These are phyloP conservation scores for Lethocerus indicus DNA, from an alignment of 1,140 invertebrate genomes.

Conservation along the genomic window DNA sequence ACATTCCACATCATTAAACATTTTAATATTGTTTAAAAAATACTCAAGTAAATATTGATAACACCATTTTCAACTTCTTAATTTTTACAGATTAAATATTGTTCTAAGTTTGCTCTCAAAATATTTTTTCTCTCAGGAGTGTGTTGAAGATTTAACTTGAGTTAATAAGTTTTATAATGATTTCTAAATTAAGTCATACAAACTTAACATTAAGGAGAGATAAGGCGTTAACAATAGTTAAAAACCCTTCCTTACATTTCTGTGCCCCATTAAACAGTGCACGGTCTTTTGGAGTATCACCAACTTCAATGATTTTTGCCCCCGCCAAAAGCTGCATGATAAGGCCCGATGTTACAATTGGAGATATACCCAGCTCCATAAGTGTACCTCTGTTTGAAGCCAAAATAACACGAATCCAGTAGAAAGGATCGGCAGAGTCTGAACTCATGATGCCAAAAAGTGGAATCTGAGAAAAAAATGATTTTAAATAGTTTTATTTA, in stretches of 20 bases:
- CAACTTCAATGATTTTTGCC: conserved; percentile 99
- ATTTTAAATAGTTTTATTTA: not conserved
- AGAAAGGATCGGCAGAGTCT: conserved; percentile 99
- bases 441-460: conserved; percentile 99
- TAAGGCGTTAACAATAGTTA: too few species aligned
- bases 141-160: too few species aligned
- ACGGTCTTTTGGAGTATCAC: conserved; percentile 97
- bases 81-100: too few species aligned
- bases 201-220: too few species aligned
- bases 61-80: not conserved
- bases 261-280: conserved; percentile 99
- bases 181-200: too few species aligned
- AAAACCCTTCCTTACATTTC: conserved; percentile 89
- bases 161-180: too few species aligned
- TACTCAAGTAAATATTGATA: not conserved
- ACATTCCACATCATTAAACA: too few species aligned
- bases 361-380: conserved; percentile 99
- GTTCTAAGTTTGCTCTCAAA: too few species aligned
- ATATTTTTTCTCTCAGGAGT: too few species aligned
- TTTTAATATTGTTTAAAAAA: too few species aligned
- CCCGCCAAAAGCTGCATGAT: conserved; percentile 99
- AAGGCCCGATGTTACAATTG: conserved; percentile 97
- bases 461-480: conserved; percentile 56
- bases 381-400: conserved; percentile 98
- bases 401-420: conserved; percentile 99